phyloP scores from a whole-genome alignment of 2,113 vertebrate genomes.

The Ailuropoda melanoleuca region DNA sequence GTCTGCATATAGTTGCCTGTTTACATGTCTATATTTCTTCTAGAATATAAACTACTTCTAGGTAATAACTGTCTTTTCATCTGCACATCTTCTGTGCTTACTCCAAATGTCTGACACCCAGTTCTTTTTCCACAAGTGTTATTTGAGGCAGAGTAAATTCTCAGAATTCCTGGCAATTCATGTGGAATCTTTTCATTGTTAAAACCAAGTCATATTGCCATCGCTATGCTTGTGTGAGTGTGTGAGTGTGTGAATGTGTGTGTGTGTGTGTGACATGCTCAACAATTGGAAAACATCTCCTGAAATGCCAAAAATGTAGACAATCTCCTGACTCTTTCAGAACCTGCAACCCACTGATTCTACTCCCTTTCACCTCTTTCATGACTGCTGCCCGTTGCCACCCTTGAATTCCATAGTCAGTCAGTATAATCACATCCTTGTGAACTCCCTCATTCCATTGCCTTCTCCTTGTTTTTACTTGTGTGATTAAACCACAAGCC shows the following conservation, averaged over 20 bases:
- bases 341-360: neutral
- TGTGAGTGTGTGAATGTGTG: neutral
- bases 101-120: neutral
- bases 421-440: neutral
- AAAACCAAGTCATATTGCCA: neutral
- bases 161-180: neutral
- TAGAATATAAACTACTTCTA: neutral
- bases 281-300: neutral
- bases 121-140: neutral
- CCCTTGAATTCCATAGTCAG: neutral
- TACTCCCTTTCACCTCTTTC: neutral
- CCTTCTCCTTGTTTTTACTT: neutral
- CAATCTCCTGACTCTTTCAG: too few relatives aligned
- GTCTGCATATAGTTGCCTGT: neutral
- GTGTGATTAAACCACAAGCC: neutral
- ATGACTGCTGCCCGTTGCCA: neutral
- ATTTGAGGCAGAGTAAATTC: neutral
- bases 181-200: neutral
- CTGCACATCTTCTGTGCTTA: neutral
- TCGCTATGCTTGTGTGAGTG: neutral
- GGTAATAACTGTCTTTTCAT: neutral
- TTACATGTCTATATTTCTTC: neutral
- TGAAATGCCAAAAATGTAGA: neutral
- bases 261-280: neutral
- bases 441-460: neutral